Evolutionary conservation across 2,113 vertebrate genomes (phyloP), one percentile per base, ranked within the genome.

Genomic region (Craseonycteris thonglongyai): DNA sequence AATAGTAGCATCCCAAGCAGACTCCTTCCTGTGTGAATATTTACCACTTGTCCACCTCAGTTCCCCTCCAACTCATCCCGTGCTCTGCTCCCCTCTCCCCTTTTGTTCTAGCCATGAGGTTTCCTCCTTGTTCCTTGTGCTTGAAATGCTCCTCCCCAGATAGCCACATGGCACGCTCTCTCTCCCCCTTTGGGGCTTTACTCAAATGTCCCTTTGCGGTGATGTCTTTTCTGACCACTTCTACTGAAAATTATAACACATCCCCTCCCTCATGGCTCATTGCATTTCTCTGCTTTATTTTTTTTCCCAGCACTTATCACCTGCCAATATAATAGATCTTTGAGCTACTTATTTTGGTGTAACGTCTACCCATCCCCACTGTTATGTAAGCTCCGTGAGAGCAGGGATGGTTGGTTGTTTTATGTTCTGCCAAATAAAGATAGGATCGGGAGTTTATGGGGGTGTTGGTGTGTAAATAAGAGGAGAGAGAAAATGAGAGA

Each of bases 1-100:
- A n/a, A n/a, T n/a, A n/a, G n/a, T n/a, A 18, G 47, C 21, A 74
- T 13, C 35, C n/a, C 12, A 6, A 35, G 83, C 33, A 15, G 38
- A 30, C 7, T 16, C 1, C 10, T 35, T 16, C 1, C 10, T 35
- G 1, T 0, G 0, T 8, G 7, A 40, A 6, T 14, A 15, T 1
- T 15, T 16, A 16, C 6, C 69, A 8, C 5, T 47, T 47, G 21
- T n/a, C 30, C 30, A 2, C 4, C 30, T 56, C 9, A 2, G n/a
- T 30, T n/a, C 49, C 81, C 18, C 26, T 40, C 28, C 2, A 42
- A 24, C 54, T 79, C 45, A 5, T 5, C 58, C 59, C 38, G 30
- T 66, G 16, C 21, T 15, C 7, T 0, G 3, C 13, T 87, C 40
- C 35, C 49, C 33, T 54, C 40, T 30, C 13, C 24, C 7, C 38